Percentiles rank a stretch among this genome's conserved stretches.
Conservation (phyloP, 1,140 invertebrate genomes). For the Formica selysi region DNA sequence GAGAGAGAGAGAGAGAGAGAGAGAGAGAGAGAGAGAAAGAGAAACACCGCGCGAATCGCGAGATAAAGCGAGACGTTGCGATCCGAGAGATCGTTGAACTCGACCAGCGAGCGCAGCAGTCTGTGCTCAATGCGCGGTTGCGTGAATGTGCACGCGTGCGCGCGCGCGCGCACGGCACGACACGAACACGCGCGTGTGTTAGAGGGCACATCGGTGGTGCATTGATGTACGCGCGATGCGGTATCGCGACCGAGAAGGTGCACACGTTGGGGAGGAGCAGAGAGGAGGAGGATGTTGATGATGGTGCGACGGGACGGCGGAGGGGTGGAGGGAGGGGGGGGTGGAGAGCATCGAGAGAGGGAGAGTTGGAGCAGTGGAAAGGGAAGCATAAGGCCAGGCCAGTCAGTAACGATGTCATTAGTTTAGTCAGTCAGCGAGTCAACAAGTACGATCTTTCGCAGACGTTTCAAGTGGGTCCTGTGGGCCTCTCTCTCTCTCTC, state of each 20-base stretch:
- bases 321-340: neutral
- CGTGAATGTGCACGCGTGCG: conserved; percentile 63
- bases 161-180: conserved; percentile 28
- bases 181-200: conserved; percentile 42
- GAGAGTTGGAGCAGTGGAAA: conserved; percentile 54
- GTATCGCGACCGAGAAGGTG: conserved; percentile 55
- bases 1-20: too few species aligned
- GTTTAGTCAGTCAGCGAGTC: conserved; percentile 85
- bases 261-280: conserved; percentile 49
- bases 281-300: conserved; percentile 12
- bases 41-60: conserved; percentile 7
- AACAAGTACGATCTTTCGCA: conserved; percentile 81
- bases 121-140: conserved; percentile 70
- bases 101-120: conserved; percentile 67
- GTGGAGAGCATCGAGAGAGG: conserved; percentile 8
- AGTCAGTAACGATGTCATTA: conserved; percentile 85
- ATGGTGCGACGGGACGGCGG: conserved; percentile 26
- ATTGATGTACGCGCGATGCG: conserved; percentile 60
- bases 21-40: conserved; percentile 42
- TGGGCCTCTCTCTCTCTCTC: neutral
- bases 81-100: conserved; percentile 78
- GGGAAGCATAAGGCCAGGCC: conserved; percentile 79
- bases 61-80: conserved; percentile 71
- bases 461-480: conserved; percentile 70
- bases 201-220: conserved; percentile 61